phyloP scores from a whole-genome alignment of 2,113 vertebrate species.

The Epinephelus cyanopodus region DNA sequence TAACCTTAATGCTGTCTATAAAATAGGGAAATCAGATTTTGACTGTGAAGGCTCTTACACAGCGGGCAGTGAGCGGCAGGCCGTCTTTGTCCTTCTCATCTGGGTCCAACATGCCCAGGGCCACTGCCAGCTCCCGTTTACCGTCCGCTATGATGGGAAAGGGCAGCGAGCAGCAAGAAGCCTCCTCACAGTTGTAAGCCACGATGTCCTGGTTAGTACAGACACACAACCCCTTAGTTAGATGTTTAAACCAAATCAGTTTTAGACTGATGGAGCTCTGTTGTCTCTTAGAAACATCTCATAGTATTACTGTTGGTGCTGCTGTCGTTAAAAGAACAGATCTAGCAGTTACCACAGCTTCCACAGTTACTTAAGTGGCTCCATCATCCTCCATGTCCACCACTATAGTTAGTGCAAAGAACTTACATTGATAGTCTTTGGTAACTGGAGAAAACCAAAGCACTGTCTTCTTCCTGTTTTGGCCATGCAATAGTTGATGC shows the following conservation, averaged over 20 bases:
- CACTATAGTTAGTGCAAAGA: too few relatives aligned
- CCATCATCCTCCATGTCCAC: too few relatives aligned
- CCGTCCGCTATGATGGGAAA: slow-evolving; percentile 94
- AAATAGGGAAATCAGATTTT: neutral
- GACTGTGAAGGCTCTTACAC: slow-evolving; percentile 83
- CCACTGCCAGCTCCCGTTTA: slow-evolving; percentile 88
- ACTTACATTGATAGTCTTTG: too few relatives aligned
- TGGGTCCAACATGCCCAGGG: slow-evolving; percentile 93
- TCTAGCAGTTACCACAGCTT: too few relatives aligned
- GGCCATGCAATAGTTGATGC: too few relatives aligned
- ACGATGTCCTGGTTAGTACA: slow-evolving; percentile 89
- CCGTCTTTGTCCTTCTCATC: slow-evolving; percentile 89
- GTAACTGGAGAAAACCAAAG: too few relatives aligned
- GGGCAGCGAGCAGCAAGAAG: slow-evolving; percentile 84
- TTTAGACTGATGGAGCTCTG: neutral
- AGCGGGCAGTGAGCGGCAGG: slow-evolving; percentile 91
- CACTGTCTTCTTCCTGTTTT: too few relatives aligned
- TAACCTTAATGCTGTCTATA: neutral
- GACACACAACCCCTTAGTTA: neutral
- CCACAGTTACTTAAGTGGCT: too few relatives aligned
- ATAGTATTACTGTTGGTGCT: too few relatives aligned
- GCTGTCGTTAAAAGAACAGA: too few relatives aligned
- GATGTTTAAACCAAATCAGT: neutral
- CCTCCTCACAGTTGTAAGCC: slow-evolving; percentile 87
- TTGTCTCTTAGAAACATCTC: neutral